Conservation (phyloP, 2,888 invertebrate species). For the Leucophenga montana region DNA sequence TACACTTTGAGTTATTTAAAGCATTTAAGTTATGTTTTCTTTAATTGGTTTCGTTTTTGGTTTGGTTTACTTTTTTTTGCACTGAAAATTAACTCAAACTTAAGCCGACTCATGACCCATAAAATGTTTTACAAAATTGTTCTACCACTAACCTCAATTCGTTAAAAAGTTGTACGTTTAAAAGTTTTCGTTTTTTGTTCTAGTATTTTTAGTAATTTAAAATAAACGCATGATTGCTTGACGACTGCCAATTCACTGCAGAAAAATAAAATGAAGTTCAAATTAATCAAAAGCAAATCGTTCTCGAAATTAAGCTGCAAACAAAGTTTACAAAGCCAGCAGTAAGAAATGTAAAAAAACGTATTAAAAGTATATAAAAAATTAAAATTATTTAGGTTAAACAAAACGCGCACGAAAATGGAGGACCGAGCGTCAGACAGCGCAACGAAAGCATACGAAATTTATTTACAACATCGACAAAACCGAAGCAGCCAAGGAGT, state of each 20-base stretch:
- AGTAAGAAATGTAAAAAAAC: conserved; percentile 36
- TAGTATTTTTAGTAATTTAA: conserved; percentile 17
- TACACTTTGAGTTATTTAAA: neutral
- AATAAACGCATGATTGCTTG: conserved; percentile 7
- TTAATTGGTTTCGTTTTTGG: too few relatives aligned
- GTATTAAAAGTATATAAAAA: conserved; percentile 43
- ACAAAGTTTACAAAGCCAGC: conserved; percentile 39
- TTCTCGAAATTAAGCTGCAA: neutral
- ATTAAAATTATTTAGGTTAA: conserved; percentile 63
- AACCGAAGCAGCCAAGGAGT: conserved; percentile 52
- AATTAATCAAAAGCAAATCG: conserved; percentile 41
- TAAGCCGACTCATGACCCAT: too few relatives aligned
- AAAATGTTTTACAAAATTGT: too few relatives aligned
- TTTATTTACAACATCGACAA: conserved; percentile 59
- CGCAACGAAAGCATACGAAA: conserved; percentile 67
- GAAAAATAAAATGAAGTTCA: conserved; percentile 43
- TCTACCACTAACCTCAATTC: too few relatives aligned
- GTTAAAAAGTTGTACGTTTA: too few relatives aligned
- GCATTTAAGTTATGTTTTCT: neutral
- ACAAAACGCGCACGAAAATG: conserved; percentile 45
- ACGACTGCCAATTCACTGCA: conserved; percentile 49
- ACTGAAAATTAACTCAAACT: too few relatives aligned
- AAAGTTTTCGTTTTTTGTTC: neutral
- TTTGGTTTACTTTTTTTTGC: too few relatives aligned
- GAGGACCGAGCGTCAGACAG: conserved; percentile 40